Conservation (phyloP, 2,797 vertebrate genomes). For the Cirrhinus molitorella region DNA sequence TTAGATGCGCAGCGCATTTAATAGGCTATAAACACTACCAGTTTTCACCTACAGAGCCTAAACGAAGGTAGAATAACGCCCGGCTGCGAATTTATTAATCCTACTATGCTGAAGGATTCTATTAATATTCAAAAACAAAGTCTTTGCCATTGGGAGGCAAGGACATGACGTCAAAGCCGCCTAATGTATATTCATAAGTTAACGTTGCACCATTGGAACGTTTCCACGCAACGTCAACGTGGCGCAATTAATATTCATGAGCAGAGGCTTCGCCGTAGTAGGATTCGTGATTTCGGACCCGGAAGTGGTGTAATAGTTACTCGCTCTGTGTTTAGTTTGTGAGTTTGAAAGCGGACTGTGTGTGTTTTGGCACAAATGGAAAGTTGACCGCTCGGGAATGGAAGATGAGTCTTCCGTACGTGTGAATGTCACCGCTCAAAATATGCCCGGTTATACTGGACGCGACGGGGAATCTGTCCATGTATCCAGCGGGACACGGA, state of each 20-base stretch:
- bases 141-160: background rate
- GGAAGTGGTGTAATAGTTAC: conserved; percentile 73
- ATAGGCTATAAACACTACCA: conserved; percentile 26
- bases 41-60: background rate
- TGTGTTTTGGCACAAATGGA: conserved; percentile 57
- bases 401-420: conserved; percentile 73
- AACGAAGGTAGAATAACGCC: background rate
- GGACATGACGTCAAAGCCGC: background rate
- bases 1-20: conserved; percentile 40
- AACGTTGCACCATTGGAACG: background rate
- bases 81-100: background rate
- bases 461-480: conserved; percentile 69
- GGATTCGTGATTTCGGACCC: conserved; percentile 61
- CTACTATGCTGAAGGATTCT: conserved; percentile 10
- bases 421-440: conserved; percentile 66
- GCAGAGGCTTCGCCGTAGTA: background rate
- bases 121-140: conserved; percentile 1
- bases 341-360: conserved; percentile 64
- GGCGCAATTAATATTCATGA: conserved; percentile 15
- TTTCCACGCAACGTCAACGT: background rate
- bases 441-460: conserved; percentile 75
- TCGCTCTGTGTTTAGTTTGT: conserved; percentile 72
- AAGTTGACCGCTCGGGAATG: conserved; percentile 73
- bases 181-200: background rate
- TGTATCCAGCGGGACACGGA: conserved; percentile 61